Evolutionary conservation across 2,113 vertebrate genomes (phyloP).

Genomic region (Cnemophilus loriae): DNA sequence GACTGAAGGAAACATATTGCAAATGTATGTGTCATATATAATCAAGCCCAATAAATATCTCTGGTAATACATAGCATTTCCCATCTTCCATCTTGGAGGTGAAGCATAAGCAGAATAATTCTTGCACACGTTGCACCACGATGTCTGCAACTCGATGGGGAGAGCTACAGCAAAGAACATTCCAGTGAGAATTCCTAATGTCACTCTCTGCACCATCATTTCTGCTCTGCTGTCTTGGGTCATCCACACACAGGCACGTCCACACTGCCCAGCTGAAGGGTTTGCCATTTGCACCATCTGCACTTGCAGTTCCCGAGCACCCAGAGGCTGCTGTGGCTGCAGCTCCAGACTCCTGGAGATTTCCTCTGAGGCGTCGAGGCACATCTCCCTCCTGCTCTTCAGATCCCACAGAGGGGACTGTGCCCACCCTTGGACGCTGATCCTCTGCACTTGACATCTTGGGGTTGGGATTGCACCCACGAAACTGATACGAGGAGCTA

Average conservation of each 20-base stretch:
- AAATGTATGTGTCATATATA: slow-evolving; percentile 16
- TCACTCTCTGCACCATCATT: neutral
- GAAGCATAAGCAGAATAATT: neutral
- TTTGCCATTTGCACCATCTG: neutral
- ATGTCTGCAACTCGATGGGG: neutral
- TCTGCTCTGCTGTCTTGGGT: neutral
- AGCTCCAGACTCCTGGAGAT: neutral
- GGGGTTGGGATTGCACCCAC: neutral
- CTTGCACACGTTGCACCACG: neutral
- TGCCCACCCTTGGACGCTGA: neutral
- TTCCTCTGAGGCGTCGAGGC: neutral
- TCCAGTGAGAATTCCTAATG: neutral
- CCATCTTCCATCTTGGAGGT: neutral
- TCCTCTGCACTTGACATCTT: neutral
- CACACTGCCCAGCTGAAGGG: too few relatives aligned
- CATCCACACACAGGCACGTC: rapidly evolving
- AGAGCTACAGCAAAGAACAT: neutral
- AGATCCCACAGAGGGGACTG: neutral
- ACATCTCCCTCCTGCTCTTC: neutral
- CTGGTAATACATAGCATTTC: neutral
- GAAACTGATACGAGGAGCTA: neutral
- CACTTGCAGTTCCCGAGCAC: neutral
- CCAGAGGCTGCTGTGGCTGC: neutral
- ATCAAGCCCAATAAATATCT: neutral
- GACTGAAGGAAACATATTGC: slow-evolving; percentile 46